Percentiles rank a stretch among this genome's conserved stretches.
These are phyloP conservation scores for Drosophila putrida DNA, from an alignment of 2,888 invertebrate genomes.

Conservation along the genomic window DNA sequence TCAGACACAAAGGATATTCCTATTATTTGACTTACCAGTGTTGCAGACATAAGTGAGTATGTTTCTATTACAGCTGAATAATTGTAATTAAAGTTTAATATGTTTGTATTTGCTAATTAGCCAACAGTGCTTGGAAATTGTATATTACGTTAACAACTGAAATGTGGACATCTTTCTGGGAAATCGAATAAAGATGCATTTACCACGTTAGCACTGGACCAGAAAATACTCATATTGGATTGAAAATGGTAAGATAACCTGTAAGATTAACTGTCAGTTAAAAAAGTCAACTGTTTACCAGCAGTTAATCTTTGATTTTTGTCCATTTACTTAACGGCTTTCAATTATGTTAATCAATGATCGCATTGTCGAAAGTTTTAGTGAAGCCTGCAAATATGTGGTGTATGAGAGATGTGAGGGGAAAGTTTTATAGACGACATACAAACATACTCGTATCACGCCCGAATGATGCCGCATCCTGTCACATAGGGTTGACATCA, in stretches of 20 bases:
- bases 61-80: too few relatives aligned
- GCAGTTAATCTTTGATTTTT: constrained; percentile 41
- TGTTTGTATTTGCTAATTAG: not conserved
- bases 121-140: not conserved
- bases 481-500: constrained; percentile 57
- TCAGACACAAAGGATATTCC: constrained; percentile 4
- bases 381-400: not conserved
- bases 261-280: not conserved
- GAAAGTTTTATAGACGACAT: not conserved
- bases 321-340: constrained; percentile 12
- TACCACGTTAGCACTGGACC: too few relatives aligned
- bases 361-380: constrained; percentile 13
- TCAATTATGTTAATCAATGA: constrained; percentile 59
- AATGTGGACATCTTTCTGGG: too few relatives aligned
- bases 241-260: not conserved
- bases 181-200: too few relatives aligned
- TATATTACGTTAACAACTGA: not conserved
- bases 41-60: not conserved
- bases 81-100: not conserved
- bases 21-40: not conserved
- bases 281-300: not conserved
- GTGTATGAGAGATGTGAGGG: not conserved
- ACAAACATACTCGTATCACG: constrained; percentile 24
- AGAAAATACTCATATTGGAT: not conserved
- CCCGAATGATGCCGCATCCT: constrained; percentile 16